Evolutionary conservation across 2,888 invertebrate species (phyloP).

Genomic region (Pristionchus arcanus): DNA sequence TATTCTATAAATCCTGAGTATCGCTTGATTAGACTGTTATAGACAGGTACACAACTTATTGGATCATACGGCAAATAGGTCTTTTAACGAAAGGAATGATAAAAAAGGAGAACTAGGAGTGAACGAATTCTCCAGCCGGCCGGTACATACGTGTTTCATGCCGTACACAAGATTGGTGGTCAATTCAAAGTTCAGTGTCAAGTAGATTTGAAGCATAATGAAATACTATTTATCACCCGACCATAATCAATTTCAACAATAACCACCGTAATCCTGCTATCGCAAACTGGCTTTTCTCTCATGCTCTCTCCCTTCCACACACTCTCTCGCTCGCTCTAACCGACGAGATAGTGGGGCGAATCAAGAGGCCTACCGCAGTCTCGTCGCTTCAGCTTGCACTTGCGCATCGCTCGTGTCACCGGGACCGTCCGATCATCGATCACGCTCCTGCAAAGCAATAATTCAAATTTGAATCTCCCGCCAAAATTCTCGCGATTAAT

Average conservation of each 20-base stretch:
- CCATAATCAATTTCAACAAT: not conserved
- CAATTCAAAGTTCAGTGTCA: no score
- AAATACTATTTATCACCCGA: no score
- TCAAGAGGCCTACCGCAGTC: constrained; percentile 19
- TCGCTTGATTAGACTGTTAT: no score
- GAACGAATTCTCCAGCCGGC: no score
- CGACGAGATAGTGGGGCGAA: not conserved
- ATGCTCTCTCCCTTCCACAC: not conserved
- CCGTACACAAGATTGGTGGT: no score
- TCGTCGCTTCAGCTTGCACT: constrained; percentile 44
- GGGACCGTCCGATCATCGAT: constrained; percentile 42
- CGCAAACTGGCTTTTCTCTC: not conserved
- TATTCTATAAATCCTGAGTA: no score
- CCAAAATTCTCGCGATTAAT: not conserved
- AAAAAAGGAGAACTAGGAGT: no score
- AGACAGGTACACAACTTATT: no score
- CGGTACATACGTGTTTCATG: no score
- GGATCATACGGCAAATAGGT: no score
- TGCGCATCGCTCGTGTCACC: constrained; percentile 45
- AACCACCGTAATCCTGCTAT: not conserved
- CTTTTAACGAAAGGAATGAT: no score
- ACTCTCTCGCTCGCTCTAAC: not conserved
- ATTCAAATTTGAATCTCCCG: constrained; percentile 26
- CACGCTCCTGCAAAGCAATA: not conserved
- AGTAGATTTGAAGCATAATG: no score